phyloP scores from a whole-genome alignment of 2,888 invertebrate species.

The Aporophyla lueneburgensis region DNA sequence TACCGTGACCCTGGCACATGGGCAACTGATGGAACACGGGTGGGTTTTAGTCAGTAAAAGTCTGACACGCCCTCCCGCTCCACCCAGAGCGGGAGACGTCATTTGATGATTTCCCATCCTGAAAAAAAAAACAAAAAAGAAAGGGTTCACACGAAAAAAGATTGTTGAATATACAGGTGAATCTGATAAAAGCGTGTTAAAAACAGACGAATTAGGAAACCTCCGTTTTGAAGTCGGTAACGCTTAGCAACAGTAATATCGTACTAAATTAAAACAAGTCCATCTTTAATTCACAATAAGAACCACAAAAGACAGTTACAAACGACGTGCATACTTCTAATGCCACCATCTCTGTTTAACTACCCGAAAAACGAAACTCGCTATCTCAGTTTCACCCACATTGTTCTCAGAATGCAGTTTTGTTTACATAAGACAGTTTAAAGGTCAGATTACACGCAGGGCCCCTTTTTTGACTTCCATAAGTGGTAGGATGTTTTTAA shows the following conservation, averaged over 20 bases:
- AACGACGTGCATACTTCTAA: constrained; percentile 46
- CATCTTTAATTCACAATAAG: constrained; percentile 27
- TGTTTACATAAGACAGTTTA: constrained; percentile 60
- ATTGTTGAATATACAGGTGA: too few species aligned
- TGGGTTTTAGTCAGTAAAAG: too few species aligned
- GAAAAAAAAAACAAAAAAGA: too few species aligned
- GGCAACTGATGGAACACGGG: too few species aligned
- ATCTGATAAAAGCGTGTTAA: too few species aligned
- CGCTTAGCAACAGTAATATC: constrained; percentile 13
- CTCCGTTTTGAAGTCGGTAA: too few species aligned
- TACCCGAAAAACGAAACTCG: not conserved
- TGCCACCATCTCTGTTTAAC: constrained; percentile 42
- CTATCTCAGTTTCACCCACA: constrained; percentile 50
- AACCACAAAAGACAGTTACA: constrained; percentile 24
- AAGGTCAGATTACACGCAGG: constrained; percentile 56
- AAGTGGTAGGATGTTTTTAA: constrained; percentile 24
- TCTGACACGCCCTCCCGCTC: too few species aligned
- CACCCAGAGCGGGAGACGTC: too few species aligned
- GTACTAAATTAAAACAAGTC: constrained; percentile 13
- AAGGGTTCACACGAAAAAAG: too few species aligned
- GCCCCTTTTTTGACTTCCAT: constrained; percentile 44
- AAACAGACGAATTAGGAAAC: too few species aligned
- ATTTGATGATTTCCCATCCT: too few species aligned
- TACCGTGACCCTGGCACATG: too few species aligned
- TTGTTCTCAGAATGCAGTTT: constrained; percentile 65